Percentiles rank a stretch among this genome's conserved stretches.
phyloP scores from a whole-genome alignment of 2,797 vertebrate genomes.

The Gymnopithys bicolor region DNA sequence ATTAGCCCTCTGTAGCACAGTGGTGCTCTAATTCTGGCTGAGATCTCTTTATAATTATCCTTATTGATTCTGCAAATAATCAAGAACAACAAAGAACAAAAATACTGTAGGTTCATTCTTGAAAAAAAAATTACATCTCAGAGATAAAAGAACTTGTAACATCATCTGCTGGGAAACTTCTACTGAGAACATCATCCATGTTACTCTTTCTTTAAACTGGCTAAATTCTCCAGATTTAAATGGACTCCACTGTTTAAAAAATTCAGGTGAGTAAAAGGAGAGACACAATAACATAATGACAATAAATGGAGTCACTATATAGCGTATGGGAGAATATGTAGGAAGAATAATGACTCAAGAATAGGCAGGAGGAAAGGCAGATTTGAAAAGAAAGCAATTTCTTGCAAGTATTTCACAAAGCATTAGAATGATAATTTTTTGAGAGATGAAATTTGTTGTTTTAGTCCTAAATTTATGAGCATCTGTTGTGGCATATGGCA shows the following conservation, averaged over 20 bases:
- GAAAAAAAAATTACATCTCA: not conserved
- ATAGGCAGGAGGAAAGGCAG: not conserved
- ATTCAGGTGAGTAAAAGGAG: not conserved
- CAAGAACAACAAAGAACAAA: not conserved
- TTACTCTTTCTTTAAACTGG: not conserved
- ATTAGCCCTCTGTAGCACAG: not conserved
- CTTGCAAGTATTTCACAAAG: not conserved
- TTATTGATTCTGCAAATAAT: not conserved
- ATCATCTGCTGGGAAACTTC: not conserved
- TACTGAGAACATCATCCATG: not conserved
- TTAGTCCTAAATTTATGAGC: constrained; percentile 5
- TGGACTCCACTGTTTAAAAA: not conserved
- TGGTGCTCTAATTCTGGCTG: not conserved
- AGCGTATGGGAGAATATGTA: not conserved
- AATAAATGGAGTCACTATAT: not conserved
- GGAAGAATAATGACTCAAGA: not conserved
- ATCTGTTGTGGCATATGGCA: not conserved
- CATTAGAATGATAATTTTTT: not conserved
- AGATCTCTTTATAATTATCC: not conserved
- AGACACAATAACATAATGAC: not conserved
- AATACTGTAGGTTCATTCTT: not conserved
- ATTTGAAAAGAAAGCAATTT: not conserved
- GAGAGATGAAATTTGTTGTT: not conserved
- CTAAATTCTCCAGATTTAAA: not conserved
- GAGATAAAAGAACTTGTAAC: not conserved